Evolutionary conservation across 2,113 vertebrate species (phyloP).

Genomic region (Loxodonta africana): DNA sequence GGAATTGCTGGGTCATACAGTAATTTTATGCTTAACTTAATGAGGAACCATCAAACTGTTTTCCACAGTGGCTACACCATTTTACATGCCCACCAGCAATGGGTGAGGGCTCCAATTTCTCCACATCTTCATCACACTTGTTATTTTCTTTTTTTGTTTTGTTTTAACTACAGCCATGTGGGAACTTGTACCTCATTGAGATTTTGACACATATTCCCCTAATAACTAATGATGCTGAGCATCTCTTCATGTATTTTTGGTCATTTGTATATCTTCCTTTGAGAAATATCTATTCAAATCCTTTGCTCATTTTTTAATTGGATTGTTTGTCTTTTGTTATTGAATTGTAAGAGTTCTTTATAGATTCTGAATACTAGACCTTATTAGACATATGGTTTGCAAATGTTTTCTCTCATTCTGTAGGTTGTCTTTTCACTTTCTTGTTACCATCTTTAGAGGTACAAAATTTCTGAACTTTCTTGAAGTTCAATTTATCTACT

Average conservation of each 20-base stretch:
- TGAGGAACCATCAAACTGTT: neutral
- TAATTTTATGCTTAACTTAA: neutral
- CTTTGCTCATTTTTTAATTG: neutral
- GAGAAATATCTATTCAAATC: neutral
- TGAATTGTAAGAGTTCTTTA: neutral
- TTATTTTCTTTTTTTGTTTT: neutral
- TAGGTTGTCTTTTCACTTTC: too few relatives aligned
- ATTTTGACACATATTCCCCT: neutral
- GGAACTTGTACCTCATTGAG: too few relatives aligned
- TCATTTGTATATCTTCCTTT: neutral
- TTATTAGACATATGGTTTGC: too few relatives aligned
- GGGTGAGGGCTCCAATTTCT: neutral
- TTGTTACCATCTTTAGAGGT: too few relatives aligned
- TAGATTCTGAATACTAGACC: too few relatives aligned
- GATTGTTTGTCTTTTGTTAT: neutral
- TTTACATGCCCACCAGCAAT: neutral
- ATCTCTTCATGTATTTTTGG: neutral
- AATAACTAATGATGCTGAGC: neutral
- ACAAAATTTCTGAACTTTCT: too few relatives aligned
- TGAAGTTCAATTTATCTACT: neutral
- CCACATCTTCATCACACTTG: neutral
- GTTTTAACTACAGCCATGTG: neutral
- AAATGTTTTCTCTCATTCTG: too few relatives aligned
- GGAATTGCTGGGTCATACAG: neutral
- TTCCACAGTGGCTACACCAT: neutral